A percentile compares a stretch with the other conserved stretches of the same genome.
These are phyloP conservation scores for Dasypogon diadema DNA, from an alignment of 2,888 invertebrate genomes.

Conservation along the genomic window DNA sequence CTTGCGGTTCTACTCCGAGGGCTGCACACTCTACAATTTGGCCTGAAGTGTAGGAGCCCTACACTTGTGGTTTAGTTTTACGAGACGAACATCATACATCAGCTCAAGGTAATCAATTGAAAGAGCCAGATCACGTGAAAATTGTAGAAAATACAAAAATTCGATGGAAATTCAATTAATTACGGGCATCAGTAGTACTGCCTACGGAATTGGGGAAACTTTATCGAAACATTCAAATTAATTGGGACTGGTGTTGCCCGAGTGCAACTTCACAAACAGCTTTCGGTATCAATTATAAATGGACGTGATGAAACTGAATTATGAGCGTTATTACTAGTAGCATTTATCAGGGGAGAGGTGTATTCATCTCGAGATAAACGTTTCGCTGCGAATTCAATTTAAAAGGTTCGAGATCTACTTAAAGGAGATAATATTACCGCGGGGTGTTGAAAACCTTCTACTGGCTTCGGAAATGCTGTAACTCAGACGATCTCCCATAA, in stretches of 20 bases:
- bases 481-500: no score
- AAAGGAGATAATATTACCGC: no score
- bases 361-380: no score
- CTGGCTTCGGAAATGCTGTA: no score
- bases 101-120: neutral
- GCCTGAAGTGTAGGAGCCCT: no score
- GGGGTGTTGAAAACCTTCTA: no score
- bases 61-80: slow-evolving; percentile 11
- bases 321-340: no score
- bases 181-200: neutral
- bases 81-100: neutral
- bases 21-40: neutral
- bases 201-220: neutral
- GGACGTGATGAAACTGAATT: no score
- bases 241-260: neutral
- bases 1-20: neutral
- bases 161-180: slow-evolving; percentile 38
- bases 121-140: neutral
- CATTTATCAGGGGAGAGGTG: no score
- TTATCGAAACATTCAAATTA: neutral
- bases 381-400: no score
- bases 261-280: neutral
- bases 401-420: no score
- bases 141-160: neutral
- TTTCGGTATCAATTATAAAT: neutral